Evolutionary conservation across 2,888 invertebrate genomes (phyloP).

Genomic region (Agriotes lineatus): DNA sequence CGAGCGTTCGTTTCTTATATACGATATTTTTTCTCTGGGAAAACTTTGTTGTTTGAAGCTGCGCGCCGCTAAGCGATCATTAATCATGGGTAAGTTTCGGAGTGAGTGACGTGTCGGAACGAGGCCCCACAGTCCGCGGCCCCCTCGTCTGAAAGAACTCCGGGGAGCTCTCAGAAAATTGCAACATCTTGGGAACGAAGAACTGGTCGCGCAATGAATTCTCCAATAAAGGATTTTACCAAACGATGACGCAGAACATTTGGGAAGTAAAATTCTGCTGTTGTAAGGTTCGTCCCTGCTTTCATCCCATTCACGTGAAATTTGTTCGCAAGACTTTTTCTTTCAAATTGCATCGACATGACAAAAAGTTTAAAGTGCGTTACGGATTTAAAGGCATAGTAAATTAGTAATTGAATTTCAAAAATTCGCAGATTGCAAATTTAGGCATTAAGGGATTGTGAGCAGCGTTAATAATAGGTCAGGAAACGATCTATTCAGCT

Average conservation of each 20-base stretch:
- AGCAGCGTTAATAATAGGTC: too few species aligned
- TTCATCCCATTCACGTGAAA: background rate
- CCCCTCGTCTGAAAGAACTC: slow-evolving; percentile 63
- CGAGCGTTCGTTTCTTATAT: slow-evolving; percentile 67
- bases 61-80: slow-evolving; percentile 70
- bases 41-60: slow-evolving; percentile 75
- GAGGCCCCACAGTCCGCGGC: slow-evolving; percentile 61
- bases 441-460: too few species aligned
- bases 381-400: too few species aligned
- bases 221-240: slow-evolving; percentile 52
- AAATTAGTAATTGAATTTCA: too few species aligned
- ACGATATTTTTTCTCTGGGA: slow-evolving; percentile 71
- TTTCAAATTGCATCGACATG: too few species aligned
- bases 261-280: slow-evolving; percentile 33
- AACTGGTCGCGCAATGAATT: slow-evolving; percentile 55
- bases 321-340: too few species aligned
- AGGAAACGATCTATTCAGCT: too few species aligned
- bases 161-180: slow-evolving; percentile 67
- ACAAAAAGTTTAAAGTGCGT: too few species aligned
- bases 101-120: slow-evolving; percentile 67
- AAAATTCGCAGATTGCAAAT: too few species aligned
- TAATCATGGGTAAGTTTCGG: slow-evolving; percentile 72
- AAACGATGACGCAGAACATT: slow-evolving; percentile 41
- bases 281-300: background rate
- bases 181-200: slow-evolving; percentile 63